Evolutionary conservation across 2,888 invertebrate genomes (phyloP).

Genomic region (Pterobdella sp.): DNA sequence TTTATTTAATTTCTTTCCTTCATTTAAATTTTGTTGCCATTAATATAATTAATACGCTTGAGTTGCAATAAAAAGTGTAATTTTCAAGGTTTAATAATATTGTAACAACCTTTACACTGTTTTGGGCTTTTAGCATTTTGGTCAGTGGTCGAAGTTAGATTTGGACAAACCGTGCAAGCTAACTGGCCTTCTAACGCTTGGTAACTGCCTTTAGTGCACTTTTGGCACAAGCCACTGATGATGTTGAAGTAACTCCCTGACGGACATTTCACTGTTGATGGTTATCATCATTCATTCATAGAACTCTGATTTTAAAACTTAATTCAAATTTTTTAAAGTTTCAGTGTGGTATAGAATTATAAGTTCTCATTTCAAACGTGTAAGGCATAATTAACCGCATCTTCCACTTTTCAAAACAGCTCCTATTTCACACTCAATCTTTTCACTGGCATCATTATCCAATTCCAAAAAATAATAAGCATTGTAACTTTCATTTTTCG

Average conservation of each 20-base stretch:
- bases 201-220: conserved; percentile 60
- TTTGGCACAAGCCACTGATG: conserved; percentile 55
- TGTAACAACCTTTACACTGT: conserved; percentile 51
- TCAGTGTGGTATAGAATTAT: too few species aligned
- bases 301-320: too few species aligned
- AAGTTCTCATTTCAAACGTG: background rate
- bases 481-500: too few species aligned
- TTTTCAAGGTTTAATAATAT: background rate
- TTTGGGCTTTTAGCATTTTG: conserved; percentile 48
- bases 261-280: conserved; percentile 63
- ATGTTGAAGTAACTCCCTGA: conserved; percentile 60
- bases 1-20: too few species aligned
- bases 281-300: too few species aligned
- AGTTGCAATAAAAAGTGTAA: background rate
- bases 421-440: conserved; percentile 56
- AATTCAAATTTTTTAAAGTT: too few species aligned
- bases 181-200: conserved; percentile 57
- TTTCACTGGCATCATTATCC: too few species aligned
- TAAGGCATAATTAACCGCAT: conserved; percentile 55
- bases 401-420: conserved; percentile 55
- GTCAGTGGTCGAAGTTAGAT: conserved; percentile 57
- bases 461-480: too few species aligned
- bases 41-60: background rate
- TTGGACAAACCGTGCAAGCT: conserved; percentile 58
- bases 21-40: too few species aligned